Percentiles rank a stretch among this genome's conserved stretches.
phyloP scores from a whole-genome alignment of 2,797 vertebrate species.

The Muraenolepis orangiensis region DNA sequence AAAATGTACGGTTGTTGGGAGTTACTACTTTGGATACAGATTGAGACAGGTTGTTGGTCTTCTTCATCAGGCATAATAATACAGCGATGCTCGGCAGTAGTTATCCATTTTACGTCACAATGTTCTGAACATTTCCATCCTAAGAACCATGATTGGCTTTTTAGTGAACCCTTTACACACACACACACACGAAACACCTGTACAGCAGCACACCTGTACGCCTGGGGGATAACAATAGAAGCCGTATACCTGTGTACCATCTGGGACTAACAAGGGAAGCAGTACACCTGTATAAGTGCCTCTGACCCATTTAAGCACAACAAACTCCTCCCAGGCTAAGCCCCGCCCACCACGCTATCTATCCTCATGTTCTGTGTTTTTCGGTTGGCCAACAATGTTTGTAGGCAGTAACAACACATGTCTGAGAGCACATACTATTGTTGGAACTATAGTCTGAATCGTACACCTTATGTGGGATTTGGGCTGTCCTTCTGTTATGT shows the following conservation, averaged over 20 bases:
- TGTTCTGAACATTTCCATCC: no score
- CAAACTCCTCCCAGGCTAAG: slow-evolving; percentile 47
- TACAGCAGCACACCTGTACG: no score
- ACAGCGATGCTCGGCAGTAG: neutral
- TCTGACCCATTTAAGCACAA: slow-evolving; percentile 60
- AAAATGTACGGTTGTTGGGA: neutral
- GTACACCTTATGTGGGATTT: slow-evolving; percentile 66
- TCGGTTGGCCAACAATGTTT: slow-evolving; percentile 53
- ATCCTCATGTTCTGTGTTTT: slow-evolving; percentile 44
- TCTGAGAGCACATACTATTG: slow-evolving; percentile 44
- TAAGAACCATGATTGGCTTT: neutral
- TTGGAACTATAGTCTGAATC: slow-evolving; percentile 61
- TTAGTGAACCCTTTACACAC: neutral
- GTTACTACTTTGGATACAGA: neutral
- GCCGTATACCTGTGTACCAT: no score
- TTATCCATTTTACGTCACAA: neutral
- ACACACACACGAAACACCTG: no score
- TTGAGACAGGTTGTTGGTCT: neutral
- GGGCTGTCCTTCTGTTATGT: slow-evolving; percentile 52
- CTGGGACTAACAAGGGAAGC: slow-evolving; percentile 51
- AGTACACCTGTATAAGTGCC: slow-evolving; percentile 65
- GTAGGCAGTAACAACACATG: slow-evolving; percentile 67
- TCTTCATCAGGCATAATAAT: neutral
- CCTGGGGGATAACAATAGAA: no score
- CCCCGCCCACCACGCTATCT: slow-evolving; percentile 41